These are phyloP conservation scores for Entosphenus tridentatus DNA, from an alignment of 2,113 vertebrate species.

Conservation along the genomic window DNA sequence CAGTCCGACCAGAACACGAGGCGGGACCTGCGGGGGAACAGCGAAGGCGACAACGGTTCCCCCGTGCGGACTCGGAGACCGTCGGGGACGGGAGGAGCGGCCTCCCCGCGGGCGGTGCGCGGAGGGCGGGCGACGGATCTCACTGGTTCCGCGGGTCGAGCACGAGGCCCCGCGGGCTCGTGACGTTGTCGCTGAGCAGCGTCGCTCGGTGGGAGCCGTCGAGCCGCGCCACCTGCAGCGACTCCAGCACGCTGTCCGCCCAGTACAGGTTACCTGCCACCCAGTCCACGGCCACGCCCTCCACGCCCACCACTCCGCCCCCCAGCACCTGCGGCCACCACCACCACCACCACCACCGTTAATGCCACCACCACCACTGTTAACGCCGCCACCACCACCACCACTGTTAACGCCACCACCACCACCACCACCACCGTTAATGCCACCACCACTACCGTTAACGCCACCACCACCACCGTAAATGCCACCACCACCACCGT, in stretches of 20 bases:
- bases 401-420: too few relatives aligned
- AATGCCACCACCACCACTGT: too few relatives aligned
- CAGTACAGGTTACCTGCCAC: constrained; percentile 28
- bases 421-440: too few relatives aligned
- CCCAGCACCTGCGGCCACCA: constrained; percentile 20
- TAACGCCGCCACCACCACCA: too few relatives aligned
- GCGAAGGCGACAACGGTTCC: too few relatives aligned
- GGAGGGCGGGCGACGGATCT: constrained; percentile 1
- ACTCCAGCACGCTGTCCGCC: constrained; percentile 26
- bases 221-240: constrained; percentile 29
- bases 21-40: constrained; percentile 16
- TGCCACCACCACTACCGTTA: too few relatives aligned
- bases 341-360: too few relatives aligned
- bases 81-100: too few relatives aligned
- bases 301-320: constrained; percentile 21
- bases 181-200: constrained; percentile 23
- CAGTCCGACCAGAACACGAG: constrained; percentile 35
- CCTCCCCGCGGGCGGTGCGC: too few relatives aligned
- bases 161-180: constrained; percentile 25
- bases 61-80: too few relatives aligned
- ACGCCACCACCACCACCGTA: too few relatives aligned
- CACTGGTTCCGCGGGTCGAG: constrained; percentile 28
- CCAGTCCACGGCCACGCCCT: constrained; percentile 30
- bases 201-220: constrained; percentile 25
- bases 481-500: too few relatives aligned